Percentiles rank a stretch among this genome's conserved stretches.
Conservation (phyloP, 2,888 invertebrate species). For the Gasteruption jaculator region DNA sequence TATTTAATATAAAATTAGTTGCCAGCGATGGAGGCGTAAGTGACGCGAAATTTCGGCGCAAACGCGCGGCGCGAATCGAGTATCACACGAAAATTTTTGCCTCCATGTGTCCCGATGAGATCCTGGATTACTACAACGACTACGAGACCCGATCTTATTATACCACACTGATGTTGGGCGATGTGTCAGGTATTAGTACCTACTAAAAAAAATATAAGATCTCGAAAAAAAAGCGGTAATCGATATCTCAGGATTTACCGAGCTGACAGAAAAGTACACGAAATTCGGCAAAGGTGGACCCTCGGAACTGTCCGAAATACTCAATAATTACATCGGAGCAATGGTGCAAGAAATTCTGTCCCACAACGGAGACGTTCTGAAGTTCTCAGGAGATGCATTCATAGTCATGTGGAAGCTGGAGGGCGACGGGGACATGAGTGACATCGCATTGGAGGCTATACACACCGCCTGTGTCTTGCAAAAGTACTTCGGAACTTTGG, state of each 20-base stretch:
- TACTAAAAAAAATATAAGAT: background rate
- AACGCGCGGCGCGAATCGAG: constrained; percentile 29
- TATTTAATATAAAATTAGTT: too few species aligned
- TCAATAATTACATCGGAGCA: constrained; percentile 68
- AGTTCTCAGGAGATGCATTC: constrained; percentile 67
- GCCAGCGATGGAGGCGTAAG: too few species aligned
- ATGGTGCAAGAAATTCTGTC: constrained; percentile 68
- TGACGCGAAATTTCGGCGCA: too few species aligned
- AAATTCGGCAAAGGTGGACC: constrained; percentile 64
- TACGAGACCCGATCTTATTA: constrained; percentile 56
- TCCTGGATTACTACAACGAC: constrained; percentile 57
- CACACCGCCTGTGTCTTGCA: constrained; percentile 66
- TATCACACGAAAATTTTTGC: constrained; percentile 57
- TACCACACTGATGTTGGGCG: constrained; percentile 61
- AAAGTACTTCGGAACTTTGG: constrained; percentile 61
- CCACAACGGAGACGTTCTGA: constrained; percentile 63
- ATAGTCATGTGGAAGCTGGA: constrained; percentile 64
- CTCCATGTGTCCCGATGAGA: constrained; percentile 64
- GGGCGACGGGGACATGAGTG: constrained; percentile 55
- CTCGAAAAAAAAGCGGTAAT: constrained; percentile 1
- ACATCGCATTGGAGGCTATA: constrained; percentile 62
- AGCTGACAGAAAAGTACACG: constrained; percentile 64
- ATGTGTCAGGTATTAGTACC: constrained; percentile 56
- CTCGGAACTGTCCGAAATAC: constrained; percentile 64
- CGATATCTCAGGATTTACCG: constrained; percentile 58